Conservation (phyloP, 1,140 invertebrate species). For the Druon quercuslanigerum region DNA sequence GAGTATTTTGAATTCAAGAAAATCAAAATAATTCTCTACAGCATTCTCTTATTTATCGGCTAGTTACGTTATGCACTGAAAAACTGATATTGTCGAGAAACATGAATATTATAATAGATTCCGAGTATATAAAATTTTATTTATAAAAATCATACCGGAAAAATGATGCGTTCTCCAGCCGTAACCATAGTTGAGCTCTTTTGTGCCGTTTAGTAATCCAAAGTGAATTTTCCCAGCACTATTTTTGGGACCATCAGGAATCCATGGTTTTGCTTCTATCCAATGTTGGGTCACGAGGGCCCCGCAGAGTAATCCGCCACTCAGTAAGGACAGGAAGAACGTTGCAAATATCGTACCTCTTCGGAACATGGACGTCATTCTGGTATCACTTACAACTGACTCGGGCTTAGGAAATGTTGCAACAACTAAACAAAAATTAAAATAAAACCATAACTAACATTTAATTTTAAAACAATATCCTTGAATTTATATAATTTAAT, state of each 20-base stretch:
- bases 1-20: no score
- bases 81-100: no score
- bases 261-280: conserved; percentile 86
- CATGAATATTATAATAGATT: background rate
- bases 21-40: no score
- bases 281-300: conserved; percentile 92
- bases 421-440: conserved; percentile 44
- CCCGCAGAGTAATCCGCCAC: conserved; percentile 87
- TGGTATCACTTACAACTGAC: conserved; percentile 50
- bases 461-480: no score
- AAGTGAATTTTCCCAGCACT: conserved; percentile 88
- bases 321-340: conserved; percentile 89
- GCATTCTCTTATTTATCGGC: no score
- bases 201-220: conserved; percentile 89
- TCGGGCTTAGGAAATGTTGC: conserved; percentile 46
- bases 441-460: conserved; percentile 1
- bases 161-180: conserved; percentile 86
- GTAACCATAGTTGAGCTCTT: conserved; percentile 88
- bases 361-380: conserved; percentile 78
- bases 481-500: no score
- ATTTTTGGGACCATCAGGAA: conserved; percentile 80
- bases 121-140: background rate
- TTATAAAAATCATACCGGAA: conserved; percentile 77
- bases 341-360: conserved; percentile 91
- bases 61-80: no score